Evolutionary conservation across 2,797 vertebrate species (phyloP), one percentile per base, ranked within the genome.

Genomic region (Hydrophis major): DNA sequence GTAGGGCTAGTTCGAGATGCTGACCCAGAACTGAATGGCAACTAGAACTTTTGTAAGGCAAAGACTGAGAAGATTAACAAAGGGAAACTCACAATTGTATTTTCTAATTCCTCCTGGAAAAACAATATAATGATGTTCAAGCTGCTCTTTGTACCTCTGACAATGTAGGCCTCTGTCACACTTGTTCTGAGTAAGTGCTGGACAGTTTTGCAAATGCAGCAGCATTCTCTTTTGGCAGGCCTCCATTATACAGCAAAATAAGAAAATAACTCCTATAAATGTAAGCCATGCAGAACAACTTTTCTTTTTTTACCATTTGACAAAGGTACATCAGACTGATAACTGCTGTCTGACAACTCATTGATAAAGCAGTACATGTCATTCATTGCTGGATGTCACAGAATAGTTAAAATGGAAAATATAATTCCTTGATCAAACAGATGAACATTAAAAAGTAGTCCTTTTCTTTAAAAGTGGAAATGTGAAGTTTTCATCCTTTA

Each of bases 171-270:
- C 88, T n/a, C n/a, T 0, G 69, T 4, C 32, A 88, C 90, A 93
- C 92, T 93, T 92, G 42, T 78, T 94, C 88, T 59, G 87, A 5
- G 83, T 55, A 66, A 55, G 69, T 59, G 88, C 47, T 87, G 37
- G 89, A 89, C 0, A 0, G 90, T 55, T 50, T 4, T 92, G 92
- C 28, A 59, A 92, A 90, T 89, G 63, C 90, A 93, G 90, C 93
- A 93, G 91, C 0, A 10, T 92, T 93, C 59, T 7, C 0, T 90
- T 93, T 89, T 95, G 94, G 93, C 91, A 0, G 0, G 13, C 50
- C 92, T 95, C 92, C 93, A 92, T 89, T 94, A 91, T 94, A 93
- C 61, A 55, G 89, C 92, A 89, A 93, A 95, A 93, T 0, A 93
- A 93, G 90, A 92, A 93, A 91, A 92, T 0, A 0, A 88, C 0